Evolutionary conservation across 1,140 invertebrate genomes (phyloP).

Genomic region (Drosophila repletoides): DNA sequence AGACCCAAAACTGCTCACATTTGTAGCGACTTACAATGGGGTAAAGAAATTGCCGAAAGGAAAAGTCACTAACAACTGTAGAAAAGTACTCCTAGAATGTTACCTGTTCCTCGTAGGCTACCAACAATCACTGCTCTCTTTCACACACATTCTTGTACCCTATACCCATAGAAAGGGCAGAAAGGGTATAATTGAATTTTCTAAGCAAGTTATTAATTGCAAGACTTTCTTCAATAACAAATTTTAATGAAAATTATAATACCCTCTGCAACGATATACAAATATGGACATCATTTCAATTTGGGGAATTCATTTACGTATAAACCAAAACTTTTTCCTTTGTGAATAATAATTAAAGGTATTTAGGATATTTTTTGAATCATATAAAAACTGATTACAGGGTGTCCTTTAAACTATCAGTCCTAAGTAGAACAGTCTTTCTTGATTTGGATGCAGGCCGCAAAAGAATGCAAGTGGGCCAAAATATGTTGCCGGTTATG

Average conservation of each 20-base stretch:
- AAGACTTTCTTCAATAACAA: too few relatives aligned
- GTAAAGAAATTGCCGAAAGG: background rate
- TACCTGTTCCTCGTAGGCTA: background rate
- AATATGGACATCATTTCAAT: too few relatives aligned
- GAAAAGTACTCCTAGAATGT: background rate
- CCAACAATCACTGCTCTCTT: background rate
- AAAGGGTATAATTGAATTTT: too few relatives aligned
- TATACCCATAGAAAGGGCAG: too few relatives aligned
- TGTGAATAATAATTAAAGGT: too few relatives aligned
- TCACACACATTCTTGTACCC: slow-evolving; percentile 29
- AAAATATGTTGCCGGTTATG: slow-evolving; percentile 42
- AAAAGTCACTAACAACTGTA: background rate
- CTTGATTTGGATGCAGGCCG: slow-evolving; percentile 36
- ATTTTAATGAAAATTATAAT: too few relatives aligned
- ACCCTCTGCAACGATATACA: too few relatives aligned
- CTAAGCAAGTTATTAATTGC: too few relatives aligned
- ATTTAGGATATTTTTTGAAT: too few relatives aligned
- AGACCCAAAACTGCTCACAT: background rate
- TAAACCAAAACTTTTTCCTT: background rate
- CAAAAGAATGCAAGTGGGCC: slow-evolving; percentile 56
- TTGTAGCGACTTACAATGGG: background rate
- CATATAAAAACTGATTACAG: too few relatives aligned
- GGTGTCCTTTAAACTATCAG: too few relatives aligned
- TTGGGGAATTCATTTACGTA: background rate
- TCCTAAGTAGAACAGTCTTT: background rate